Evolutionary conservation across 2,797 vertebrate species (phyloP).

Genomic region (Diplodus puntazzo): DNA sequence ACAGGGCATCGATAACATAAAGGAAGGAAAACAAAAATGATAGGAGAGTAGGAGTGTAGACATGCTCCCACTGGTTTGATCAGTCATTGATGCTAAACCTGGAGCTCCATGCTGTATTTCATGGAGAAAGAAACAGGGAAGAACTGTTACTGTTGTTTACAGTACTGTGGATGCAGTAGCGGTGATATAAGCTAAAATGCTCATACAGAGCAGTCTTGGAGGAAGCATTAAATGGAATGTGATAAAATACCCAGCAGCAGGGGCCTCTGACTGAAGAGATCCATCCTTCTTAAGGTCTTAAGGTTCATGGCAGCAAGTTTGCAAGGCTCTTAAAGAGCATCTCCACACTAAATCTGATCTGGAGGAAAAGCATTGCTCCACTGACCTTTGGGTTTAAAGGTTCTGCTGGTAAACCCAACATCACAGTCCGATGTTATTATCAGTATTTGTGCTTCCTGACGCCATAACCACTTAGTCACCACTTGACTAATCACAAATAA

Average conservation of each 20-base stretch:
- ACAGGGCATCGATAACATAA: conserved; percentile 16
- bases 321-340: conserved; percentile 31
- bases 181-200: conserved; percentile 48
- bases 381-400: conserved; percentile 28
- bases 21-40: neutral
- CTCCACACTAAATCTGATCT: conserved; percentile 44
- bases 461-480: conserved; percentile 14
- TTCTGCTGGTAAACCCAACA: neutral
- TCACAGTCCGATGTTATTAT: conserved; percentile 25
- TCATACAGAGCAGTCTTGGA: conserved; percentile 28
- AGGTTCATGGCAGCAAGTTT: conserved; percentile 47
- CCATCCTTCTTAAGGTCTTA: conserved; percentile 42
- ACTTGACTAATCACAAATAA: neutral
- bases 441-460: neutral
- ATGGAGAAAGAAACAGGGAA: neutral
- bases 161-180: conserved; percentile 24
- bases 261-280: conserved; percentile 39
- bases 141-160: conserved; percentile 5
- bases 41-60: conserved; percentile 1
- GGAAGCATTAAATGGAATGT: conserved; percentile 57
- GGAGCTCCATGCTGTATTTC: conserved; percentile 5
- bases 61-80: conserved; percentile 17
- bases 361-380: conserved; percentile 20
- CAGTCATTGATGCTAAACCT: conserved; percentile 14
- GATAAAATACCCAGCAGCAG: conserved; percentile 55